Conservation (phyloP, 2,113 vertebrate genomes). For the Pelecanoides urinatrix region DNA sequence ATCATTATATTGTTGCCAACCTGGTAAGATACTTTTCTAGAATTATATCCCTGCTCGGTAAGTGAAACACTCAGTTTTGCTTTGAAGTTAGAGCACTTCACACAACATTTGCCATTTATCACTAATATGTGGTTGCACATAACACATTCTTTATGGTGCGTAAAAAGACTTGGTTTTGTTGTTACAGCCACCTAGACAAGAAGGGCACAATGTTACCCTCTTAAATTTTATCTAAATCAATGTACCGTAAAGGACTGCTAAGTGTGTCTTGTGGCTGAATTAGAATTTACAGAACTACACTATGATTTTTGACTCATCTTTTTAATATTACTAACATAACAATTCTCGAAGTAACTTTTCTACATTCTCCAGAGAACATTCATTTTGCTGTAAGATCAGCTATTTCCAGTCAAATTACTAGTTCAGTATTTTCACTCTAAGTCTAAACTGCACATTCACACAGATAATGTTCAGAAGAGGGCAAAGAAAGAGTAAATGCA, state of each 20-base stretch:
- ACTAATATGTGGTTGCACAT: background rate
- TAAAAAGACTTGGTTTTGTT: background rate
- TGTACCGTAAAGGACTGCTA: background rate
- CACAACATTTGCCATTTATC: background rate
- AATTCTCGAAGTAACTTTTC: background rate
- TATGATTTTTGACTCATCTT: background rate
- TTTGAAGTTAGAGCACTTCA: background rate
- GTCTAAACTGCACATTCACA: background rate
- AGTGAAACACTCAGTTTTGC: conserved; percentile 9
- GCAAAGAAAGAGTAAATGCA: background rate
- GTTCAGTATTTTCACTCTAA: background rate
- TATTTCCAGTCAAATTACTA: background rate
- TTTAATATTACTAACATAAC: background rate
- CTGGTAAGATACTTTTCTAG: conserved; percentile 84
- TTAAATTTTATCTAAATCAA: background rate
- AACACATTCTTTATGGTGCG: background rate
- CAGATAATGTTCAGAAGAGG: background rate
- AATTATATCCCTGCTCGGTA: conserved; percentile 38
- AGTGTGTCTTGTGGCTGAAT: background rate
- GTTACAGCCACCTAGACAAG: background rate
- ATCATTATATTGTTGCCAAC: conserved; percentile 96
- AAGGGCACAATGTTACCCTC: background rate
- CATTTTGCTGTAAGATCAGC: background rate
- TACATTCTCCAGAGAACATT: background rate
- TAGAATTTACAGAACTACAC: background rate